phyloP scores from a whole-genome alignment of 2,888 invertebrate species.

The Parnassius glacialis region DNA sequence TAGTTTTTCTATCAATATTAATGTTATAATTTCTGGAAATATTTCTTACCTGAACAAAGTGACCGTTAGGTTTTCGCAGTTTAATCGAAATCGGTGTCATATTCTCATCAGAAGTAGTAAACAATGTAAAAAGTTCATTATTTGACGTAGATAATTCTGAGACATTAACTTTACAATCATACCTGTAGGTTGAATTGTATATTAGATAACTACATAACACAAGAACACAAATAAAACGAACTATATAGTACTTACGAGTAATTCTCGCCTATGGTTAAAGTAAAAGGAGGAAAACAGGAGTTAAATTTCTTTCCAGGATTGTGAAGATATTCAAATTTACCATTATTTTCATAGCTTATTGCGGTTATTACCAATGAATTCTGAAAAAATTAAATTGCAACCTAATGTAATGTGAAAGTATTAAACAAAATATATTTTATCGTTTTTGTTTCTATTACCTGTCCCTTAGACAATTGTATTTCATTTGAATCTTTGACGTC shows the following conservation, averaged over 20 bases:
- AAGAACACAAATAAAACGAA: conserved; percentile 5
- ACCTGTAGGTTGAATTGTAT: conserved; percentile 41
- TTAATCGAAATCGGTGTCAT: conserved; percentile 50
- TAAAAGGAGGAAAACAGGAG: conserved; percentile 44
- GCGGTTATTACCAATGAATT: conserved; percentile 40
- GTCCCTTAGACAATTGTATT: conserved; percentile 37
- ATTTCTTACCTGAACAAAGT: conserved; percentile 49
- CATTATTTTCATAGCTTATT: conserved; percentile 42
- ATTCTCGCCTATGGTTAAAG: conserved; percentile 53
- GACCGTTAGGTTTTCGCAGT: conserved; percentile 49
- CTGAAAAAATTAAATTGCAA: conserved; percentile 26
- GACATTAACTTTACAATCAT: conserved; percentile 48
- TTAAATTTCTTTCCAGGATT: conserved; percentile 31
- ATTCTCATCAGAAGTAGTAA: conserved; percentile 42
- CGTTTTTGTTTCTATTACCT: conserved; percentile 29
- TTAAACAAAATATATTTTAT: background rate
- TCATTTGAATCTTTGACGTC: conserved; percentile 38
- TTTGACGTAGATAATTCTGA: conserved; percentile 39
- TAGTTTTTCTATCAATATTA: too few species aligned
- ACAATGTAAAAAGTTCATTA: conserved; percentile 50
- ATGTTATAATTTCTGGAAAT: too few species aligned
- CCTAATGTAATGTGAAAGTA: background rate
- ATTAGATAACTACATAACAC: background rate
- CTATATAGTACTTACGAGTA: conserved; percentile 46
- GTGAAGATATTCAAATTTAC: conserved; percentile 43